Base-by-base conservation (phyloP, 2,888 invertebrate genomes). In the Nemotelus nigrinus region DNA sequence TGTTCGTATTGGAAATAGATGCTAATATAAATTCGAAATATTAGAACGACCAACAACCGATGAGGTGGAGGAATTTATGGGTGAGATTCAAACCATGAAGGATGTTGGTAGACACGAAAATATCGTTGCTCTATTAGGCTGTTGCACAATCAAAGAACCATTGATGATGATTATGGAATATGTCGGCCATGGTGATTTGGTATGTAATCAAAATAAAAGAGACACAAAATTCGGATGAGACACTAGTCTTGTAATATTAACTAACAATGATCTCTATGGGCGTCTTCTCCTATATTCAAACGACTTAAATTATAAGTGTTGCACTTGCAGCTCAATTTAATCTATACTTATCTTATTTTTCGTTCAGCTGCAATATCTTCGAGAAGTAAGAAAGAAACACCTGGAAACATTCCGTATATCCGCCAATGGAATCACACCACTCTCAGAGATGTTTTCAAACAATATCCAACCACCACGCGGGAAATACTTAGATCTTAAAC, bases 31-130 rank as follows among this genome's bases (percentile, higher is more conserved):
- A 25, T 25, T 25, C 25, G 25, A 25, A 25, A 25, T 25, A 25
- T 25, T 86, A 91, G 92, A 89, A 77, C 86, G 88, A 80, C 90
- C 90, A 2, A 85, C 89, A 0, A 86, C 88, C 8, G 92, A 91
- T 78, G 92, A 91, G 82, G 86, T 89, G 70, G 90, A 91, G 76
- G 93, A 95, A 83, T 92, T 96, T 83, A 87, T 93, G 39, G 89
- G 91, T 0, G 96, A 96, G 87, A 95, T 96, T 44, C 89, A 89
- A 45, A 93, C 93, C 87, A 89, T 95, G 85, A 95, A 94, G 85
- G 90, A 90, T 80, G 92, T 95, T 0, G 95, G 94, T 0, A 88
- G 88, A 0, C 95, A 96, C 86, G 90, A 91, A 25, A 93, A 95
- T 86, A 92, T 96, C 74, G 94, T 96, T 25, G 88, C 90, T 25